phyloP scores from a whole-genome alignment of 1,140 invertebrate species.

The Nasonia longicornis region DNA sequence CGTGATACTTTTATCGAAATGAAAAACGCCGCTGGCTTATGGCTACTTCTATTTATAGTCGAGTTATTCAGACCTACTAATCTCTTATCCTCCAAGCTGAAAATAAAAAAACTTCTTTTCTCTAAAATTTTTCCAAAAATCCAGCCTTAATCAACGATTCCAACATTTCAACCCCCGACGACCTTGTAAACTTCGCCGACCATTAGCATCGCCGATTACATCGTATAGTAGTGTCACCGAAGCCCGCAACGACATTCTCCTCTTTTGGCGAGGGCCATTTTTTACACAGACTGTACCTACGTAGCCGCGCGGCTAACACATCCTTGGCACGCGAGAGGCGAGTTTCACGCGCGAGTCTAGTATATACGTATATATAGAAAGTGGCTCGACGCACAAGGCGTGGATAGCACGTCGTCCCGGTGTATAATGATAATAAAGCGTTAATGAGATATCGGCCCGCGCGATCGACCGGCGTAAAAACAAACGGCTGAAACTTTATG shows the following conservation, averaged over 20 bases:
- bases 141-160: not conserved
- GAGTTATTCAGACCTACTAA: no score
- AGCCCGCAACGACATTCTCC: not conserved
- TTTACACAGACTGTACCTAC: not conserved
- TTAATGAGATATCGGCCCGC: not conserved
- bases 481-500: not conserved
- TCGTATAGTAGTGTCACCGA: no score
- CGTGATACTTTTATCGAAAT: not conserved
- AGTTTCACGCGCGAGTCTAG: not conserved
- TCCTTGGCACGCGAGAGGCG: not conserved
- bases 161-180: not conserved
- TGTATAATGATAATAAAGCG: not conserved
- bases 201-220: no score
- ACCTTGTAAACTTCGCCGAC: not conserved
- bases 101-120: no score
- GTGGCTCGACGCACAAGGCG: not conserved
- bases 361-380: not conserved
- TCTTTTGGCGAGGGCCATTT: not conserved
- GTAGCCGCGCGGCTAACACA: not conserved
- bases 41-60: no score
- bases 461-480: not conserved
- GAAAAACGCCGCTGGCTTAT: not conserved
- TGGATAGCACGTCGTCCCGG: not conserved
- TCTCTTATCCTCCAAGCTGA: no score
- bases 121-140: no score